Evolutionary conservation across 2,113 vertebrate species (phyloP), one percentile per base, ranked within the genome.

Genomic region (Pygoscelis antarcticus): DNA sequence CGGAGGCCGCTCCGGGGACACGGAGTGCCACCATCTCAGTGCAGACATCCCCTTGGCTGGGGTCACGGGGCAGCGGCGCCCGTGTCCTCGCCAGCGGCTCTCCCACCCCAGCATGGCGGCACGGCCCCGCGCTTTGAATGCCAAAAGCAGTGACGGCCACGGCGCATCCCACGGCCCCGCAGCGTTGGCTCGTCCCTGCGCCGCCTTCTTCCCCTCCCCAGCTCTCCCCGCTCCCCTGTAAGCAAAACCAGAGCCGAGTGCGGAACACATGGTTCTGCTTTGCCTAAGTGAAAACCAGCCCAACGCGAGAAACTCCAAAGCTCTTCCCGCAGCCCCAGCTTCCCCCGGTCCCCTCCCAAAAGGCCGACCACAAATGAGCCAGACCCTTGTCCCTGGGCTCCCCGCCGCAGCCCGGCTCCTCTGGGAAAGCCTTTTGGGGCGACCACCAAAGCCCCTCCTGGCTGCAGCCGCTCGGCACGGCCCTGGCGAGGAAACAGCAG

Each of bases 241-340:
- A 87, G 58, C 93, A 93, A 87, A 91, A 65, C 27, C 96, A 89
- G 96, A 96, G 74, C 74, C 0, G 3, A 36, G 47, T 0, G 1
- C 0, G 5, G 70, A 49, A 88, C 93, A 95, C 74, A 83, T 91
- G 96, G 95, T 80, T 96, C 93, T 76, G 87, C 72, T 96, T 97
- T 95, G 61, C 61, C 36, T 34, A 62, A 16, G 36, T 25, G 79
- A 66, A 78, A 96, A 7, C 55, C 89, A 52, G 76, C 78, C 74
- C 77, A 29, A 20, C 1, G 1, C 6, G 2, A 61, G 49, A 29
- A 75, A 51, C 81, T 66, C 90, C 72, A 55, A 49, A 86, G 70
- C 83, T 42, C 62, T 27, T 19, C 78, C 61, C 3, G 1, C 66
- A 22, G n/a, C 42, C 16, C 49, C 62, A 30, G 54, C 36, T 54